Conservation (phyloP, 2,888 invertebrate species). For the Cheilosia variabilis region DNA sequence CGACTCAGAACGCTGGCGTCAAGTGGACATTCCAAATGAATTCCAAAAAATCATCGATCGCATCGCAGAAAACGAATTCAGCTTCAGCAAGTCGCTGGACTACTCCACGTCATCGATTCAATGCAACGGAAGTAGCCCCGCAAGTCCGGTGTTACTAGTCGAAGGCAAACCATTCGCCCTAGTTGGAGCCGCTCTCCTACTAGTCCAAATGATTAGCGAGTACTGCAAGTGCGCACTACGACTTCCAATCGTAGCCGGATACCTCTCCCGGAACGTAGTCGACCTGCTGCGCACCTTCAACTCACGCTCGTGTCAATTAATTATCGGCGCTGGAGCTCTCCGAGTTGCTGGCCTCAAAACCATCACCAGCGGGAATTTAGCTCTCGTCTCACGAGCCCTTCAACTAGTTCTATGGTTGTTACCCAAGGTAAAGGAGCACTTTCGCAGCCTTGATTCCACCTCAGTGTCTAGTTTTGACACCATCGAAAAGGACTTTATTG, state of each 20-base stretch:
- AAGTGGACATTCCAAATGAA: slow-evolving; percentile 94
- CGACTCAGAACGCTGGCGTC: slow-evolving; percentile 97
- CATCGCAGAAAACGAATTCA: slow-evolving; percentile 85
- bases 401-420: slow-evolving; percentile 92
- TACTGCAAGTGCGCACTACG: slow-evolving; percentile 93
- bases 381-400: slow-evolving; percentile 92
- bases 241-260: slow-evolving; percentile 91
- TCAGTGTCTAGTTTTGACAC: slow-evolving; percentile 86
- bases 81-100: slow-evolving; percentile 76
- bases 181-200: slow-evolving; percentile 92
- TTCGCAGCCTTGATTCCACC: slow-evolving; percentile 85
- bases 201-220: slow-evolving; percentile 95
- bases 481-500: slow-evolving; percentile 91
- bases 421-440: slow-evolving; percentile 89
- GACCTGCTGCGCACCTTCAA: slow-evolving; percentile 95
- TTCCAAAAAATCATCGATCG: slow-evolving; percentile 93
- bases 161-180: slow-evolving; percentile 90
- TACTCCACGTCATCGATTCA: slow-evolving; percentile 64
- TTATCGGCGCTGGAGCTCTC: slow-evolving; percentile 98
- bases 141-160: slow-evolving; percentile 86
- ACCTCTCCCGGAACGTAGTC: slow-evolving; percentile 92
- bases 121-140: slow-evolving; percentile 80
- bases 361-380: slow-evolving; percentile 97
- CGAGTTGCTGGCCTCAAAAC: slow-evolving; percentile 96
- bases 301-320: slow-evolving; percentile 95